Percentiles rank a stretch among this genome's conserved stretches.
phyloP scores from a whole-genome alignment of 2,113 vertebrate species.

The Protobothrops mucrosquamatus region DNA sequence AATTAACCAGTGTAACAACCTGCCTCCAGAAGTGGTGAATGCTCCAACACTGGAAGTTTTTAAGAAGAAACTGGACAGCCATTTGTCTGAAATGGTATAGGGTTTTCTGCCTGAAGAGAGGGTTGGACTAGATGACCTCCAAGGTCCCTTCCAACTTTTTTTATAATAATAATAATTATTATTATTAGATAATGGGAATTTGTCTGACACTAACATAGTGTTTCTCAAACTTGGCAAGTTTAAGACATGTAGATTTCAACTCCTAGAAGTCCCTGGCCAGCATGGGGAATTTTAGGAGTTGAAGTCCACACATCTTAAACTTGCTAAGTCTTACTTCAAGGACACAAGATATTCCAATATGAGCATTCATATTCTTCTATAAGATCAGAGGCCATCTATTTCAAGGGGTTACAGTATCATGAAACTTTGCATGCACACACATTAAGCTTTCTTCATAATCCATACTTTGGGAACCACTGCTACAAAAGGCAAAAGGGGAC shows the following conservation, averaged over 20 bases:
- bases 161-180: too few relatives aligned
- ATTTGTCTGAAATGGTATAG: too few relatives aligned
- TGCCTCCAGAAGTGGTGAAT: too few relatives aligned
- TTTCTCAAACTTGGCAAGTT: background rate
- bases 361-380: background rate
- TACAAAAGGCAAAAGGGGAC: background rate
- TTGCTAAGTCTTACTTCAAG: background rate
- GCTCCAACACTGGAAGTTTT: too few relatives aligned
- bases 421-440: background rate
- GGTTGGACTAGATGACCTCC: too few relatives aligned
- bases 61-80: too few relatives aligned
- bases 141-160: too few relatives aligned
- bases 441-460: background rate
- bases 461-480: background rate
- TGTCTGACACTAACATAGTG: background rate
- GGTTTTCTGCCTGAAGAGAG: too few relatives aligned
- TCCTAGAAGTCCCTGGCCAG: background rate
- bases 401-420: background rate
- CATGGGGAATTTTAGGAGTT: background rate
- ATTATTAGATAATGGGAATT: background rate
- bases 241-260: background rate
- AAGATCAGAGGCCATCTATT: background rate
- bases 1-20: too few relatives aligned
- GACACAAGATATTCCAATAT: background rate
- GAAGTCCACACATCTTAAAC: background rate